Percentiles rank a stretch among this genome's conserved stretches.
phyloP scores from a whole-genome alignment of 37 sponge, comb jelly and placozoan genomes.

The Petrosia ficiformis region DNA sequence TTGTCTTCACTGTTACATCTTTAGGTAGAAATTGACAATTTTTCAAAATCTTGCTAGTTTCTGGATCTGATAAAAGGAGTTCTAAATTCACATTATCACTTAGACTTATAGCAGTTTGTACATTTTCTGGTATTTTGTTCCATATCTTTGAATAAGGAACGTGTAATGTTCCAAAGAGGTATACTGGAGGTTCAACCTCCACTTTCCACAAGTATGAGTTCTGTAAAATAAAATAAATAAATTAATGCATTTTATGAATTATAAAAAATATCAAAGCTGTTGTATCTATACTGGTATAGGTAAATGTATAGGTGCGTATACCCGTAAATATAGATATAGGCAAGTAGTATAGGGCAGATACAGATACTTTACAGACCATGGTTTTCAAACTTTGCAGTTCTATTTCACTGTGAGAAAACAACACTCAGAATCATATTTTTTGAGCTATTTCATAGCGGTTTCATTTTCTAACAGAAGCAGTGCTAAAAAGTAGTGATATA shows the following conservation, averaged over 20 bases:
- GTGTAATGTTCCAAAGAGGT: slow-evolving; percentile 72
- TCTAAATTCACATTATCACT: slow-evolving; percentile 36
- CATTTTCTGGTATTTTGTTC: slow-evolving; percentile 59
- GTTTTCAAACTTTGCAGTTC: too few relatives aligned
- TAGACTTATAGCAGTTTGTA: slow-evolving; percentile 41
- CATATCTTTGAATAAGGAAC: slow-evolving; percentile 56
- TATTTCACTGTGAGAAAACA: too few relatives aligned
- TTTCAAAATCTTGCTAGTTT: not conserved
- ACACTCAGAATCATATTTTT: too few relatives aligned
- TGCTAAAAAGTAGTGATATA: too few relatives aligned
- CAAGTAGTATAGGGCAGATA: too few relatives aligned
- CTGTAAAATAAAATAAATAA: slow-evolving; percentile 15
- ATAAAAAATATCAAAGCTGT: too few relatives aligned
- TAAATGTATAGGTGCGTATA: too few relatives aligned
- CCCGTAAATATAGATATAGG: too few relatives aligned
- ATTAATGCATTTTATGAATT: not conserved
- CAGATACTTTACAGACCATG: too few relatives aligned
- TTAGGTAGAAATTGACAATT: slow-evolving; percentile 25
- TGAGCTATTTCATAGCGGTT: too few relatives aligned
- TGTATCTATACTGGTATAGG: too few relatives aligned
- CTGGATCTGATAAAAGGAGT: slow-evolving; percentile 20
- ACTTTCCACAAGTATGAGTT: slow-evolving; percentile 66
- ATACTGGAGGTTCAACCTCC: slow-evolving; percentile 23
- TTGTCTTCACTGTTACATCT: slow-evolving; percentile 5
- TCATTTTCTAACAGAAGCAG: too few relatives aligned